Conservation (phyloP, 1,140 invertebrate genomes). For the Platorchestia sp. region DNA sequence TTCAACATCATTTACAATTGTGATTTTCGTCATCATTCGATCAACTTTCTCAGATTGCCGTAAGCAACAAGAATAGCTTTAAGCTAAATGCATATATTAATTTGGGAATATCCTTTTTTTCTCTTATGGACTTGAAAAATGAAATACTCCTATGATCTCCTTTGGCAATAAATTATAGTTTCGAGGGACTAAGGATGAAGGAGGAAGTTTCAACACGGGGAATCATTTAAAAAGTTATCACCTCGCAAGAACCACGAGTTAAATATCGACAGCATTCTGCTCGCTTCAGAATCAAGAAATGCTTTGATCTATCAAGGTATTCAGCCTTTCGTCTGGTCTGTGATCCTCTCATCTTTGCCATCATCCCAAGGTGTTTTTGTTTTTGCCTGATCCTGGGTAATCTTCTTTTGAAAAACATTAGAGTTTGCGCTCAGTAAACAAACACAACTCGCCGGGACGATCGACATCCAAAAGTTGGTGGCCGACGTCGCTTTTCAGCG, state of each 20-base stretch:
- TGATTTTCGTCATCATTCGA: no score
- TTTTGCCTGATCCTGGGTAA: neutral
- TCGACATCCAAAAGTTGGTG: neutral
- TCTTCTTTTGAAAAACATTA: neutral
- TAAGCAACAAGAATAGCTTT: no score
- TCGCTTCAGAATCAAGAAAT: neutral
- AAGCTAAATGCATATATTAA: no score
- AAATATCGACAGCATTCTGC: neutral
- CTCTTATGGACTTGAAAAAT: no score
- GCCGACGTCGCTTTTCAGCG: neutral
- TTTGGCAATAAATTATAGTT: no score
- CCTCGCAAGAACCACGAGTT: neutral
- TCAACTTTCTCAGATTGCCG: no score
- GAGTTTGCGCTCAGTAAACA: neutral
- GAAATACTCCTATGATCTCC: no score
- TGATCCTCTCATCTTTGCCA: neutral
- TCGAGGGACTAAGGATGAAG: no score
- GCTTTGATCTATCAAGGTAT: neutral
- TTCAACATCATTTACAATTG: no score
- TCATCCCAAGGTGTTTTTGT: neutral
- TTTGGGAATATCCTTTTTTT: no score
- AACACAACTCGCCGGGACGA: neutral
- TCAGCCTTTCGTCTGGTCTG: neutral
- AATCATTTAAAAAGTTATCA: neutral
- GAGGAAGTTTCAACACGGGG: neutral